A percentile compares a stretch with the other conserved stretches of the same genome.
phyloP scores from a whole-genome alignment of 2,888 invertebrate genomes.

The Cosmia pyralina region DNA sequence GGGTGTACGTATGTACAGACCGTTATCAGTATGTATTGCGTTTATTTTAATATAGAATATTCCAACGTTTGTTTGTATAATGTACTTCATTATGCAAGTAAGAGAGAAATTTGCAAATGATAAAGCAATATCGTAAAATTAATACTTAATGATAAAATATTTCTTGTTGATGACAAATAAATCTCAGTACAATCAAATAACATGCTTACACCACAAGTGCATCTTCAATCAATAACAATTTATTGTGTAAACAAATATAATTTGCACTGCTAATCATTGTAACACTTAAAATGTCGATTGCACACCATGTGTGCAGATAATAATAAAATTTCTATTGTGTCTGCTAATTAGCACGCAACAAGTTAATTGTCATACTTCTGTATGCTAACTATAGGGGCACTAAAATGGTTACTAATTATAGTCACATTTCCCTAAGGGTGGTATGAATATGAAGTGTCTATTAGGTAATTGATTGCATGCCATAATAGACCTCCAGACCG shows the following conservation, averaged over 20 bases:
- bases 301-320: too few species aligned
- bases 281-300: too few species aligned
- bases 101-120: conserved; percentile 4
- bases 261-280: too few species aligned
- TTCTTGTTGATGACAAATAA: neutral
- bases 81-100: neutral
- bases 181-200: conserved; percentile 1
- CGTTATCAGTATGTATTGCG: conserved; percentile 28
- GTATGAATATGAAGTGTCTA: conserved; percentile 1
- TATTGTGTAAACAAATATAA: neutral
- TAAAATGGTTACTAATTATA: neutral
- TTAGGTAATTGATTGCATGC: conserved; percentile 1
- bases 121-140: neutral
- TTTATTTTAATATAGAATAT: conserved; percentile 20
- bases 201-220: neutral
- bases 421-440: neutral
- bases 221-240: neutral
- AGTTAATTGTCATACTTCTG: too few species aligned
- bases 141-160: conserved; percentile 1
- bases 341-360: too few species aligned
- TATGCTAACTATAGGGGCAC: neutral
- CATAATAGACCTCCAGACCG: too few species aligned
- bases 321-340: too few species aligned
- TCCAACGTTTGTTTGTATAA: neutral
- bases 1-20: conserved; percentile 11